Evolutionary conservation across 2,797 vertebrate species (phyloP), one percentile per base, ranked within the genome.

Genomic region (Chaetodon trifasciatus): DNA sequence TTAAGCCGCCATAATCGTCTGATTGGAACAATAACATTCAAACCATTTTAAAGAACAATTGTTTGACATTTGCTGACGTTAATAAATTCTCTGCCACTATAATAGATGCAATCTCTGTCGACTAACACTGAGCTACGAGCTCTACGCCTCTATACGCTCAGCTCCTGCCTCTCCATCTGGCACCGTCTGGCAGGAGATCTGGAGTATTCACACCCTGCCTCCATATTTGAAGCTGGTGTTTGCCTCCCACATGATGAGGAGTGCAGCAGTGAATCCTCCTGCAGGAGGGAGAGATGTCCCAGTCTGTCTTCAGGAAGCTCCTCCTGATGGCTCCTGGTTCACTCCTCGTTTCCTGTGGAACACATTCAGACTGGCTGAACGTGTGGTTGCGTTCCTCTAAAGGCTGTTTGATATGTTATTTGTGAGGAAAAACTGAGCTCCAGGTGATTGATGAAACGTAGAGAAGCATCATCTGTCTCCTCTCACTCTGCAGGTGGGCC

Each of bases 161-260:
- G 24, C 39, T 62, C 68, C 56, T 0, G 1, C 67, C 44, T 35
- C 65, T 86, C 89, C 84, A 84, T 90, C 84, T 90, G 88, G 72
- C 5, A 17, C 74, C 15, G 50, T 82, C 85, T 86, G 78, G 77
- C 67, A 49, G 23, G 28, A 73, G 84, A 50, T 71, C 70, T 80
- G 64, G 64, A 21, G 63, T 77, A 16, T 82, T 84, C 71, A 74
- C 79, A 83, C 21, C 0, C 65, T 57, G 81, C 61, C 63, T 75
- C 61, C 65, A 3, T 78, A 46, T 74, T 72, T 50, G 46, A 77
- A 69, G 68, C 61, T 42, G 67, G 58, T 81, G 80, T 82, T 86
- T 82, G 72, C 81, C 74, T 86, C 81, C 78, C 71, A 76, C 83
- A 12, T 53, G 61, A 70, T 35, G 55, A 55, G 44, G 61, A 67